A percentile compares a stretch with the other conserved stretches of the same genome.
These are phyloP conservation scores for Lophius piscatorius DNA, from an alignment of 2,113 vertebrate genomes.

Conservation along the genomic window DNA sequence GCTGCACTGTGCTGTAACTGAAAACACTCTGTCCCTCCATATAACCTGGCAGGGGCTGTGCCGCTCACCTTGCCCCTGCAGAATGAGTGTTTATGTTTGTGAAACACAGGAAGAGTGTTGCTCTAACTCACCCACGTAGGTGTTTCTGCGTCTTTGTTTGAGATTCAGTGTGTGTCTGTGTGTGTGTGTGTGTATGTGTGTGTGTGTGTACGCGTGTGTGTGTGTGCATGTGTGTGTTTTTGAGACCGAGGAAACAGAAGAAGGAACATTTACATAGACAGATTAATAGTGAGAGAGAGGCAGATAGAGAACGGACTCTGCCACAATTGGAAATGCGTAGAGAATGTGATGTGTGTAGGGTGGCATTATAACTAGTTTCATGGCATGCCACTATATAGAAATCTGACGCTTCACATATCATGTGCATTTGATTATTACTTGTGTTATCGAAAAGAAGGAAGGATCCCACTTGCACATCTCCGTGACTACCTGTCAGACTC, in stretches of 20 bases:
- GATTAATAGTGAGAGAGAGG: neutral
- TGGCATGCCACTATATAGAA: too few species aligned
- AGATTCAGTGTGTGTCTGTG: conserved; percentile 16
- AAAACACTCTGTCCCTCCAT: conserved; percentile 75
- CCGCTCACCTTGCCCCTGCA: conserved; percentile 51
- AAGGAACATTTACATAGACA: too few species aligned
- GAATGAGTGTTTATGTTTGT: conserved; percentile 59
- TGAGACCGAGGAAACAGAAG: conserved; percentile 1
- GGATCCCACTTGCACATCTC: too few species aligned
- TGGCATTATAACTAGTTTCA: too few species aligned
- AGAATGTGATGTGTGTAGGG: too few species aligned
- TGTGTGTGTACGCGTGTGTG: conserved; percentile 28
- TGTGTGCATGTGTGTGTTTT: conserved; percentile 5
- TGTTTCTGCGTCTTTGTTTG: conserved; percentile 42
- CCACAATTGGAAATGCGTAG: too few species aligned
- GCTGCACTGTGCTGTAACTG: conserved; percentile 75
- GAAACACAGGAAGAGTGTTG: conserved; percentile 43
- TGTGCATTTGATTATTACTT: too few species aligned
- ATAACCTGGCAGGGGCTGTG: conserved; percentile 68
- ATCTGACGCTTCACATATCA: too few species aligned
- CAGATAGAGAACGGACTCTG: neutral
- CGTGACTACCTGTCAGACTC: too few species aligned
- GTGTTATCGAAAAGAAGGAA: too few species aligned
- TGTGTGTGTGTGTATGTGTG: conserved; percentile 33
- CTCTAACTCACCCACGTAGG: conserved; percentile 61